Conservation (phyloP, 2,797 vertebrate genomes). For the Amniataba percoides region DNA sequence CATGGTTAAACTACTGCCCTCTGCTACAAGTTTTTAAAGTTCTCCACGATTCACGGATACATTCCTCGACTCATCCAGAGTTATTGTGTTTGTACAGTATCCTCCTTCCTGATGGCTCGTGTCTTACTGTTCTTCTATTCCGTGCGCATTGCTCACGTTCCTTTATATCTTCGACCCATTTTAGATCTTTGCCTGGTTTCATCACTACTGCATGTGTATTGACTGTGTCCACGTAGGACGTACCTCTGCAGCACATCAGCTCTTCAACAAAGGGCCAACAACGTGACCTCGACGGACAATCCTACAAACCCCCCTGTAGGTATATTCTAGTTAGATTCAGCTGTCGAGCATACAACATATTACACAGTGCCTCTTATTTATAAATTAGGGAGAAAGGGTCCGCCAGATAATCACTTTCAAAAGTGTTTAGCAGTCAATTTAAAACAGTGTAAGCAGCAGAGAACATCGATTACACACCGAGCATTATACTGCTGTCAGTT, state of each 20-base stretch:
- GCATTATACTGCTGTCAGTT: slow-evolving; percentile 19
- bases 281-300: background rate
- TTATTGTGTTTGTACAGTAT: background rate
- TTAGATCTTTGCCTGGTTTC: background rate
- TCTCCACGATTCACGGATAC: background rate
- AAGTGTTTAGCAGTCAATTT: background rate
- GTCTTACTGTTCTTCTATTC: slow-evolving; percentile 5
- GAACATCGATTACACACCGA: slow-evolving; percentile 25
- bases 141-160: background rate
- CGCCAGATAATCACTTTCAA: background rate
- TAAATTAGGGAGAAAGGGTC: background rate
- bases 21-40: background rate
- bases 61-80: background rate
- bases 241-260: slow-evolving; percentile 8
- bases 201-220: background rate
- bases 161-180: background rate
- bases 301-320: background rate
- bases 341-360: background rate
- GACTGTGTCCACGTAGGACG: background rate
- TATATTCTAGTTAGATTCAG: slow-evolving; percentile 6
- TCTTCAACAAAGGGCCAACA: slow-evolving; percentile 8
- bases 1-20: background rate
- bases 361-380: background rate
- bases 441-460: slow-evolving; percentile 11
- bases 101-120: background rate